A percentile compares a stretch with the other conserved stretches of the same genome.
Evolutionary conservation across 2,888 invertebrate species (phyloP).

Genomic region (Eulithis prunata): DNA sequence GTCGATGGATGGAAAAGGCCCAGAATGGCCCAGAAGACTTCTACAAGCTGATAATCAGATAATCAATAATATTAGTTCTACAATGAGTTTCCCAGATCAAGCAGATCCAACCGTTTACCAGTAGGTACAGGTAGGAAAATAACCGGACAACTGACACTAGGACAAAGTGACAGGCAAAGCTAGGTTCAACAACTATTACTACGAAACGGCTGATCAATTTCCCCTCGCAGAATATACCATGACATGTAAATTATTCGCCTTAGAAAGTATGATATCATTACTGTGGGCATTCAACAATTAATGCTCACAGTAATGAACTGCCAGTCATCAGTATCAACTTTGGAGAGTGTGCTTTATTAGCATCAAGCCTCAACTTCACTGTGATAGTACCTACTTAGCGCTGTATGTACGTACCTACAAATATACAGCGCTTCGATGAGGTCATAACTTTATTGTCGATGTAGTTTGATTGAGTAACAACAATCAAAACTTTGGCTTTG

Average conservation of each 20-base stretch:
- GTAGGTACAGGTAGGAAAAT: too few relatives aligned
- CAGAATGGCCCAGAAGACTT: too few relatives aligned
- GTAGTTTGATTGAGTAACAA: background rate
- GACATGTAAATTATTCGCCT: slow-evolving; percentile 27
- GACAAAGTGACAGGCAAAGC: too few relatives aligned
- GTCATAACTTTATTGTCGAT: background rate
- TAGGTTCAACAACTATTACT: background rate
- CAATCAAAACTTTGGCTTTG: background rate
- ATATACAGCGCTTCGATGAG: background rate
- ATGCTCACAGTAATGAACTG: slow-evolving; percentile 29
- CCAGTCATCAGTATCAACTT: slow-evolving; percentile 2
- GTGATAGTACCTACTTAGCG: too few relatives aligned
- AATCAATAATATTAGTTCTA: too few relatives aligned
- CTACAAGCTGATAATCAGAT: too few relatives aligned
- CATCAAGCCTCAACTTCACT: background rate
- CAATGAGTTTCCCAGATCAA: too few relatives aligned
- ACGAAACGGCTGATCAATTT: slow-evolving; percentile 45
- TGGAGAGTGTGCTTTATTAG: background rate
- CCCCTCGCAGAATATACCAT: slow-evolving; percentile 38
- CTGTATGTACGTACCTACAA: too few relatives aligned
- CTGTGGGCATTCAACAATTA: slow-evolving; percentile 20
- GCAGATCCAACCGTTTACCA: too few relatives aligned
- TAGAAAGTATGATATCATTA: slow-evolving; percentile 46
- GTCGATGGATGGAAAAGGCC: too few relatives aligned
- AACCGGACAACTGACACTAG: too few relatives aligned